Conservation (phyloP, 1,140 invertebrate species). For the Drosophila nigromelanica region DNA sequence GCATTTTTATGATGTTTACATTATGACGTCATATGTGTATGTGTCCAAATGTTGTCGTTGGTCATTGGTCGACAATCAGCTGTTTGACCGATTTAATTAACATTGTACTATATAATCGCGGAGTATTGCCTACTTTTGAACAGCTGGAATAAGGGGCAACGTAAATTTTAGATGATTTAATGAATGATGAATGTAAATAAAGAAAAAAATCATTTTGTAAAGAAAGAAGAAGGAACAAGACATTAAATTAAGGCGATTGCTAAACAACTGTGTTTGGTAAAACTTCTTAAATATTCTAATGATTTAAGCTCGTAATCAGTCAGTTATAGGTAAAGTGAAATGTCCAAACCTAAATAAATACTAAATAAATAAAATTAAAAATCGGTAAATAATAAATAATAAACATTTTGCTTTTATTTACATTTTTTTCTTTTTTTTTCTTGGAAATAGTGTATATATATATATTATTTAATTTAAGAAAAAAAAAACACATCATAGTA, state of each 20-base stretch:
- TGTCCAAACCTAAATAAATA: too few relatives aligned
- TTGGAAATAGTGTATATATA: not conserved
- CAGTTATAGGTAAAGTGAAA: not conserved
- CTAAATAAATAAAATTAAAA: too few relatives aligned
- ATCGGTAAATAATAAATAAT: too few relatives aligned
- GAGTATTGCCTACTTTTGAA: slow-evolving; percentile 40
- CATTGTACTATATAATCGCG: slow-evolving; percentile 51
- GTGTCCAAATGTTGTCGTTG: slow-evolving; percentile 46
- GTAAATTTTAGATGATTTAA: slow-evolving; percentile 4
- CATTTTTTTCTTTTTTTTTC: too few relatives aligned
- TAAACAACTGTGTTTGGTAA: too few relatives aligned
- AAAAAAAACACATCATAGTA: not conserved
- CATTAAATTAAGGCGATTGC: too few relatives aligned
- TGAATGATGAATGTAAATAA: not conserved
- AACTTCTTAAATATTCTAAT: too few relatives aligned
- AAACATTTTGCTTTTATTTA: too few relatives aligned
- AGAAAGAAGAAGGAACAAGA: too few relatives aligned
- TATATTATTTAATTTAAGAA: not conserved
- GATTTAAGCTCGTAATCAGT: too few relatives aligned
- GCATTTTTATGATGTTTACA: slow-evolving; percentile 80
- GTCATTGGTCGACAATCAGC: slow-evolving; percentile 67
- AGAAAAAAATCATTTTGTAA: too few relatives aligned
- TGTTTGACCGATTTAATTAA: slow-evolving; percentile 66
- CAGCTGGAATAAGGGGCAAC: slow-evolving; percentile 5
- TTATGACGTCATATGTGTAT: slow-evolving; percentile 69